Evolutionary conservation across 2,797 vertebrate species (phyloP).

Genomic region (Cossypha polioptera): DNA sequence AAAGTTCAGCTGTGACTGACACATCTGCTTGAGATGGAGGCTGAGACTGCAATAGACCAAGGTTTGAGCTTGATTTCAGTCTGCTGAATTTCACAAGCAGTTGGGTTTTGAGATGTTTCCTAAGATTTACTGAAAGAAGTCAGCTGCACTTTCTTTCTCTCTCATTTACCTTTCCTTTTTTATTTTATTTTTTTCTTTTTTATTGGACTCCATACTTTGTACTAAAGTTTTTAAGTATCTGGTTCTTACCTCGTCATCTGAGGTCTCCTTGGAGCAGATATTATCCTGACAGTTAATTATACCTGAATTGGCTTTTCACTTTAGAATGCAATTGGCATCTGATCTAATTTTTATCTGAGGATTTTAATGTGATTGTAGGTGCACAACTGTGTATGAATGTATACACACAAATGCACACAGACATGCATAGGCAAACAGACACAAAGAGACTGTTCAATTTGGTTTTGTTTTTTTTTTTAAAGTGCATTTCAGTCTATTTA

Average conservation of each 20-base stretch:
- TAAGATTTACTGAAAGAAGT: background rate
- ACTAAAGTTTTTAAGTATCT: background rate
- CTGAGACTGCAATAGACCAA: background rate
- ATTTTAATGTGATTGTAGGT: background rate
- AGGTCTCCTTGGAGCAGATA: background rate
- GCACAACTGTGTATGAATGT: background rate
- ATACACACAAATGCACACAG: background rate
- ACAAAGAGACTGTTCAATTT: fast-evolving
- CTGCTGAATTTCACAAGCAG: background rate
- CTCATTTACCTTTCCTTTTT: background rate
- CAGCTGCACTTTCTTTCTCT: background rate
- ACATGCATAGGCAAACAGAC: background rate
- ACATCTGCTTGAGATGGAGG: background rate
- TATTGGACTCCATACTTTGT: background rate
- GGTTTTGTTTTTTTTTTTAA: background rate
- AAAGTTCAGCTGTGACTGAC: background rate
- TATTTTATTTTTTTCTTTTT: background rate
- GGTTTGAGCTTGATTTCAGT: background rate
- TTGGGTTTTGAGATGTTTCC: background rate
- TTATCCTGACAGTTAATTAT: background rate
- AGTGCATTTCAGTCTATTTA: background rate
- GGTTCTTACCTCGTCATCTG: background rate
- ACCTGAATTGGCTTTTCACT: background rate
- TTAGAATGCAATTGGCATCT: background rate
- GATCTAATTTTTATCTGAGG: background rate